phyloP scores from a whole-genome alignment of 2,797 vertebrate genomes.

The Phataginus tricuspis region DNA sequence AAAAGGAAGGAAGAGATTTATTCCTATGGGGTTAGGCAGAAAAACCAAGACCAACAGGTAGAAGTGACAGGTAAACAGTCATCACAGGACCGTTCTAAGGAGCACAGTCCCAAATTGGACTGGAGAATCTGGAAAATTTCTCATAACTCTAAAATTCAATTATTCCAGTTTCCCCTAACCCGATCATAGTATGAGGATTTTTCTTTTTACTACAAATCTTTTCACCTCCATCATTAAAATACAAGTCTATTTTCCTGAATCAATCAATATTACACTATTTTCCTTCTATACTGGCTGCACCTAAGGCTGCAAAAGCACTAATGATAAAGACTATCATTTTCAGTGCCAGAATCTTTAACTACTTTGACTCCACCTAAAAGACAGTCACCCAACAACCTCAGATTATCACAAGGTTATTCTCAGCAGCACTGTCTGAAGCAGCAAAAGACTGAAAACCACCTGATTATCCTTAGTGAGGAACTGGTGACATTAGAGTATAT shows the following conservation, averaged over 20 bases:
- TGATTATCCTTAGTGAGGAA: conserved; percentile 29
- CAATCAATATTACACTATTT: neutral
- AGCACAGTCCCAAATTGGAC: neutral
- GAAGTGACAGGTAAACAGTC: neutral
- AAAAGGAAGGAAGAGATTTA: neutral
- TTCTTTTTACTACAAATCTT: neutral
- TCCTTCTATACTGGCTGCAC: neutral
- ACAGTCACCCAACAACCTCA: conserved; percentile 29
- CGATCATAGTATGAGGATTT: neutral
- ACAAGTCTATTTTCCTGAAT: conserved; percentile 3
- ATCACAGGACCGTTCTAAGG: neutral
- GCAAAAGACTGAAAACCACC: neutral
- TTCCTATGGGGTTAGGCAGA: neutral
- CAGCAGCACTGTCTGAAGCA: neutral
- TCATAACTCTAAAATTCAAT: neutral
- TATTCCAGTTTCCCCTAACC: neutral
- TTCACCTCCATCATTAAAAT: conserved; percentile 15
- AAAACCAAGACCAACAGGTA: conserved; percentile 27
- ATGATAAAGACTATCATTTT: neutral
- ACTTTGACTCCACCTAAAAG: neutral
- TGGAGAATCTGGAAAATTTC: conserved; percentile 18
- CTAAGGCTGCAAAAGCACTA: neutral
- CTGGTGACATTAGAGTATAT: neutral
- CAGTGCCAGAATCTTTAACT: conserved; percentile 4
- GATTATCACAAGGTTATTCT: conserved; percentile 21